A percentile compares a stretch with the other conserved stretches of the same genome.
These are phyloP conservation scores for Cinclus cinclus DNA, from an alignment of 2,113 vertebrate species.

Conservation along the genomic window DNA sequence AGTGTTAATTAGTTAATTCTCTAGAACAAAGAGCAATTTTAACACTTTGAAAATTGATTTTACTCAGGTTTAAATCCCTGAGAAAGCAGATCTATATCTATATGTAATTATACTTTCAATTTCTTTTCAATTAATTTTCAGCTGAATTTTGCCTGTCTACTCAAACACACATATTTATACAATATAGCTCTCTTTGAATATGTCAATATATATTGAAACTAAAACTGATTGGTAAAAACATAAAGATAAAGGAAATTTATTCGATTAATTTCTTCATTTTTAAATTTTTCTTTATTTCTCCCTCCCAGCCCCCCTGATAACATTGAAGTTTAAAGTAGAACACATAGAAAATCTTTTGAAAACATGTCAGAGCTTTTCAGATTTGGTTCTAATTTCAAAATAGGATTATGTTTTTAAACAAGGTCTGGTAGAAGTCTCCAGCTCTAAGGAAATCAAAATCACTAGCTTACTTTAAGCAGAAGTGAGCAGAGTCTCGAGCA, in stretches of 20 bases:
- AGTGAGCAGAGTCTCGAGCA: neutral
- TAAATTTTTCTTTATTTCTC: neutral
- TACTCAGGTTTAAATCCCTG: neutral
- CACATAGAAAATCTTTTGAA: neutral
- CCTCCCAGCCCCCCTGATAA: rapidly evolving
- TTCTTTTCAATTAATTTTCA: neutral
- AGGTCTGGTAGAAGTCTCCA: neutral
- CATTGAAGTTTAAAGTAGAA: neutral
- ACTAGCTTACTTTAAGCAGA: neutral
- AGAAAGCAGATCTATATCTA: neutral
- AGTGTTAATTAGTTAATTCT: neutral
- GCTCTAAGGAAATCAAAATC: neutral
- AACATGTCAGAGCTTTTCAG: neutral
- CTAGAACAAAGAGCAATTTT: neutral
- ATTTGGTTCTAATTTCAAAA: neutral
- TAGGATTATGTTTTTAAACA: neutral
- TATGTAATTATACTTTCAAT: neutral
- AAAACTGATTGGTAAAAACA: neutral
- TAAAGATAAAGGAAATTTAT: neutral
- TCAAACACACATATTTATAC: neutral
- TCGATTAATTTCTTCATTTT: neutral
- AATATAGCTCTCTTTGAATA: neutral
- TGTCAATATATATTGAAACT: neutral
- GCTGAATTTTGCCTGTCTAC: neutral
- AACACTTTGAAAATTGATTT: neutral